Evolutionary conservation across 2,113 vertebrate genomes (phyloP), one percentile per base, ranked within the genome.

Genomic region (Misgurnus mizolepis): DNA sequence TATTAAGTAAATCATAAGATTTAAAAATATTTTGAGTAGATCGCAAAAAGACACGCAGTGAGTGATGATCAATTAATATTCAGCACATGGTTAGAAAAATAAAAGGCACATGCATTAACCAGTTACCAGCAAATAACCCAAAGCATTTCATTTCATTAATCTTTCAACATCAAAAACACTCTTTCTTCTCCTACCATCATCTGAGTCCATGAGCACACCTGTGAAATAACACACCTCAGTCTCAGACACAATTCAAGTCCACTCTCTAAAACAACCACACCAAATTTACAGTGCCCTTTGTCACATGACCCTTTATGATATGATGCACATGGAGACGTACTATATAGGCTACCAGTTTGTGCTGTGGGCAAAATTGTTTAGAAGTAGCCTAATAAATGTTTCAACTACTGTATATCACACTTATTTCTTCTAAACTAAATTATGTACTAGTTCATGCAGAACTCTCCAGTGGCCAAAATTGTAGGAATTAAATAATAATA

Each of bases 121-220:
- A n/a, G 15, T 45, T 22, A 72, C 39, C 45, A 66, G 58, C 72
- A 75, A 75, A 75, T 43, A 61, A 61, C 6, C 12, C 49, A 4
- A 75, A 61, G 18, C 12, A n/a, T 64, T 4, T 64, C 1, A 34
- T 5, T 45, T n/a, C n/a, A 34, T 4, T 1, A 49, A 15, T 34
- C 65, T 79, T 80, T 76, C 56, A 67, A 64, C 67, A 65, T 58
- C 56, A 77, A 2, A 62, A 68, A 67, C 10, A 67, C 50, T 69
- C 43, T 78, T 8, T 72, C 40, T 2, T 10, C 1, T 88, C 96
- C 89, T 91, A 96, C 95, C 94, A 0, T 92, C 91, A 15, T 86
- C 91, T 0, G 70, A 55, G 40, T 95, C 94, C 0, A 92, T 91
- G 83, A 95, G 82, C 71, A 93, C 85, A 87, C 95, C 96, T 97